These are phyloP conservation scores for Gasterosteus nipponicus DNA, from an alignment of 2,113 vertebrate species.

Conservation along the genomic window DNA sequence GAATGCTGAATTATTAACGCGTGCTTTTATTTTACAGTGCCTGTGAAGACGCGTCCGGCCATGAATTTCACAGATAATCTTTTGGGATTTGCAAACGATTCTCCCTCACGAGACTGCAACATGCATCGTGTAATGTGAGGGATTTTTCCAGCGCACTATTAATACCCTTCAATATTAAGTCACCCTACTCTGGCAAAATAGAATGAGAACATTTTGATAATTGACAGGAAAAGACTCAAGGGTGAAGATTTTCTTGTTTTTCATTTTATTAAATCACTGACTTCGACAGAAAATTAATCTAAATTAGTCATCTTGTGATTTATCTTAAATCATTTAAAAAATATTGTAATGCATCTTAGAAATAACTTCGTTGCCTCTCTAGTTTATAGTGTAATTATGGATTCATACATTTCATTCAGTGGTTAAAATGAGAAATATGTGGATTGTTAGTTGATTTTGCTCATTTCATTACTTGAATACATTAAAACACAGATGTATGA, in stretches of 20 bases:
- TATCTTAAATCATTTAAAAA: neutral
- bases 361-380: neutral
- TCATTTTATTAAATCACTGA: neutral
- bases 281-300: neutral
- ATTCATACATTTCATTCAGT: neutral
- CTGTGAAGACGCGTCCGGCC: conserved; percentile 9
- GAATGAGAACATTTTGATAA: neutral
- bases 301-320: neutral
- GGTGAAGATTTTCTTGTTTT: neutral
- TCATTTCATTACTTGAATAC: neutral
- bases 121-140: conserved; percentile 1
- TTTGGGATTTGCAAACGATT: conserved; percentile 29
- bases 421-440: neutral
- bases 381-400: neutral
- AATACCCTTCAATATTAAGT: neutral
- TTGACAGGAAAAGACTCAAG: neutral
- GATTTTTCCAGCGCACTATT: neutral
- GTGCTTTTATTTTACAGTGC: conserved; percentile 34
- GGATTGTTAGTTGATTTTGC: neutral
- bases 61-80: conserved; percentile 17
- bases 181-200: neutral
- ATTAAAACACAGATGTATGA: neutral
- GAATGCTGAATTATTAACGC: conserved; percentile 73
- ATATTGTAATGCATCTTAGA: neutral
- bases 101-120: conserved; percentile 9